Evolutionary conservation across 2,113 vertebrate species (phyloP).

Genomic region (Perccottus glenii): DNA sequence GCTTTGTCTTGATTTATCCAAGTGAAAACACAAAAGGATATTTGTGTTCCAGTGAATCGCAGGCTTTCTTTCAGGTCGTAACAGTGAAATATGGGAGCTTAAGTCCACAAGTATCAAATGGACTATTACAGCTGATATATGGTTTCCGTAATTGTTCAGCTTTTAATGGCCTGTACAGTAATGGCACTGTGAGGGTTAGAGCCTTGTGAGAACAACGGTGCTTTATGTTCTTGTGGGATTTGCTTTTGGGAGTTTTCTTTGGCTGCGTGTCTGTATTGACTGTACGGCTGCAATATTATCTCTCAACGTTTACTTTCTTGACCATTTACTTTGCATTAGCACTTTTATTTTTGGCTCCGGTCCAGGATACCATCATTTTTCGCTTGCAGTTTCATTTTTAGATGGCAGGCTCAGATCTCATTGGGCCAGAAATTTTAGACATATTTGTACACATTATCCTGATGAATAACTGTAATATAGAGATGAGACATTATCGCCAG

Average conservation of each 20-base stretch:
- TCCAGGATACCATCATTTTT: not conserved
- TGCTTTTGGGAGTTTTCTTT: conserved; percentile 24
- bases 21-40: conserved; percentile 9
- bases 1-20: not conserved
- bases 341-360: not conserved
- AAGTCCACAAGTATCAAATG: conserved; percentile 27
- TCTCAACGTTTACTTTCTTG: conserved; percentile 22
- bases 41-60: conserved; percentile 15
- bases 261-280: conserved; percentile 6
- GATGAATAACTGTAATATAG: not conserved
- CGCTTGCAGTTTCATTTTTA: not conserved
- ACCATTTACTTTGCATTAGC: conserved; percentile 13
- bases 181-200: conserved; percentile 9
- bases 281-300: conserved; percentile 28
- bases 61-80: not conserved
- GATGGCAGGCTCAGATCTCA: no score
- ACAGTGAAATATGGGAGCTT: conserved; percentile 23
- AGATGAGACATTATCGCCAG: not conserved
- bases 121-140: conserved; percentile 37
- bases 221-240: conserved; percentile 39
- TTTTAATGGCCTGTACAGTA: conserved; percentile 30
- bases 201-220: conserved; percentile 14
- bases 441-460: not conserved
- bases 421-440: not conserved
- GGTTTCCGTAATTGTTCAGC: conserved; percentile 30